These are phyloP conservation scores for Drosophila setosimentum DNA, from an alignment of 2,888 invertebrate species.

Conservation along the genomic window DNA sequence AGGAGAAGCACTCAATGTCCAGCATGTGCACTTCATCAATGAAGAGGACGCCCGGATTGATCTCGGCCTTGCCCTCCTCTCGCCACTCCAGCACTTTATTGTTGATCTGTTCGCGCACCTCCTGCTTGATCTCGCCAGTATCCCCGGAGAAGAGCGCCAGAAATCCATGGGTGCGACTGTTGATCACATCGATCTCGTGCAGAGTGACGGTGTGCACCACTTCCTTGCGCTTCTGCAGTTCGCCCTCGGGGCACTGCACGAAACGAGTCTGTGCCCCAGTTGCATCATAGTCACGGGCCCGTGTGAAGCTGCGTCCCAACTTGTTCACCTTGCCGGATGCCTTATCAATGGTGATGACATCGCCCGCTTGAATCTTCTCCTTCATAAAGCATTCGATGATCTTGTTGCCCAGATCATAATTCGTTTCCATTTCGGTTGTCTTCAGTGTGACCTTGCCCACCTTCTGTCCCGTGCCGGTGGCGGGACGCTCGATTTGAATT, in stretches of 20 bases:
- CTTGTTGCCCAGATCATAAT: constrained; percentile 98
- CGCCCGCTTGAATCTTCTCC: constrained; percentile 97
- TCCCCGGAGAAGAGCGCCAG: constrained; percentile 99
- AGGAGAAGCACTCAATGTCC: constrained; percentile 99
- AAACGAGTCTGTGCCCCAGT: constrained; percentile 95
- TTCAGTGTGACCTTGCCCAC: constrained; percentile 98
- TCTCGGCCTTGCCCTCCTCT: constrained; percentile 99
- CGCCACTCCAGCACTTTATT: constrained; percentile 99
- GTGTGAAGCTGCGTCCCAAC: constrained; percentile 96
- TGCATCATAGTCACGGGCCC: constrained; percentile 99
- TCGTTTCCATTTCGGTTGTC: constrained; percentile 99
- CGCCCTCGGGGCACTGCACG: constrained; percentile 99
- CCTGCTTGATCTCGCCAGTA: constrained; percentile 99
- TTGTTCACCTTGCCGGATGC: constrained; percentile 97
- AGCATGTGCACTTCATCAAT: constrained; percentile 99
- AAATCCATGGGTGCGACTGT: constrained; percentile 98
- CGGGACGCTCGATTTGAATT: constrained; percentile 97
- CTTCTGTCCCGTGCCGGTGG: constrained; percentile 91
- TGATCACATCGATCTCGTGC: constrained; percentile 99
- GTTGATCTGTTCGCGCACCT: constrained; percentile 99
- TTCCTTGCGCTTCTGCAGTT: constrained; percentile 98
- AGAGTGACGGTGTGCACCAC: constrained; percentile 98
- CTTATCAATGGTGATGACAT: constrained; percentile 99
- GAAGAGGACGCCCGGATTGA: constrained; percentile 98
- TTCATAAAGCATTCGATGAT: constrained; percentile 98